Evolutionary conservation across 2,888 invertebrate species (phyloP).

Genomic region (Psylliodes chrysocephalus): DNA sequence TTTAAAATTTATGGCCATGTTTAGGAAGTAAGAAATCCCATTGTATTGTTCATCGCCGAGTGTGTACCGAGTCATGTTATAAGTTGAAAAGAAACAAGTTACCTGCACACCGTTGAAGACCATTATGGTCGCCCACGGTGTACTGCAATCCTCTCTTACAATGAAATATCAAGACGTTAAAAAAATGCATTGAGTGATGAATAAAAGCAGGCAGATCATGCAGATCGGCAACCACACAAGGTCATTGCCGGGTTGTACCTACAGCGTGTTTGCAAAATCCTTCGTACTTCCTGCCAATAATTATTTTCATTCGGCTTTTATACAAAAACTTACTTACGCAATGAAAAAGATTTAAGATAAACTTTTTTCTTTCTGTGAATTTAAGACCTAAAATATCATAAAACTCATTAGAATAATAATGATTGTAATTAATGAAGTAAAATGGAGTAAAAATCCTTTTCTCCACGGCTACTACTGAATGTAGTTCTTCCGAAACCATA

Average conservation of each 20-base stretch:
- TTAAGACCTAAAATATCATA: too few relatives aligned
- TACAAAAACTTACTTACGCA: too few relatives aligned
- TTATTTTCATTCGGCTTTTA: too few relatives aligned
- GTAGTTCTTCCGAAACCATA: too few relatives aligned
- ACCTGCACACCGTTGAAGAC: conserved; percentile 8
- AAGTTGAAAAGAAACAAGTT: conserved; percentile 1
- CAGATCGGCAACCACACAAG: conserved; percentile 8
- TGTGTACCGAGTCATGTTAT: conserved; percentile 4
- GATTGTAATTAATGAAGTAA: too few relatives aligned
- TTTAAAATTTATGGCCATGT: neutral
- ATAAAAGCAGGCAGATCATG: conserved; percentile 18
- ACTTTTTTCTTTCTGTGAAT: too few relatives aligned
- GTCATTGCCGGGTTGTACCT: conserved; percentile 2
- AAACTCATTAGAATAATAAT: too few relatives aligned
- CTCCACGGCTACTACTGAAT: too few relatives aligned
- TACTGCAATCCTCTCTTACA: conserved; percentile 11
- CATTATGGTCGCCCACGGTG: conserved; percentile 23
- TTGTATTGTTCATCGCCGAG: neutral
- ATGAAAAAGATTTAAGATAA: too few relatives aligned
- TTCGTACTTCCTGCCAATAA: neutral
- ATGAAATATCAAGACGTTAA: conserved; percentile 25
- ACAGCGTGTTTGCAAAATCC: neutral
- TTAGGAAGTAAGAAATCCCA: conserved; percentile 8
- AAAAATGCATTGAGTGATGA: conserved; percentile 24
- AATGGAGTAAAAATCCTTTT: too few relatives aligned